These are phyloP conservation scores for Stegastes partitus DNA, from an alignment of 2,113 vertebrate species.

Conservation along the genomic window DNA sequence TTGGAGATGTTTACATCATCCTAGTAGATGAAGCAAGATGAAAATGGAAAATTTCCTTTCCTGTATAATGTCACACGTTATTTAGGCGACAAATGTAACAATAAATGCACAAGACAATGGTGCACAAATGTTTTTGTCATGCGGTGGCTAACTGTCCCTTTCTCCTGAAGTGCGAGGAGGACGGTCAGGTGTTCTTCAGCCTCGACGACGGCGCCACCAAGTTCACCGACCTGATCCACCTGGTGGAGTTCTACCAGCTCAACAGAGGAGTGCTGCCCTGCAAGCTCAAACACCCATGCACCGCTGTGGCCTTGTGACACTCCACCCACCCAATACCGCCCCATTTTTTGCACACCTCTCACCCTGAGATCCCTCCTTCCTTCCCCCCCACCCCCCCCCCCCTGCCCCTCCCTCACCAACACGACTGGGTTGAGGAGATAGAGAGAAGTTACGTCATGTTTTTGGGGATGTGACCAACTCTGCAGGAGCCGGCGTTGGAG, in stretches of 20 bases:
- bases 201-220: conserved; percentile 97
- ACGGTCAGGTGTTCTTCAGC: conserved; percentile 97
- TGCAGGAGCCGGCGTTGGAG: conserved; percentile 2
- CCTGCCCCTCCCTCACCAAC: conserved; percentile 28
- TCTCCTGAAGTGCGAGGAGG: conserved; percentile 91
- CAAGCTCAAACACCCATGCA: conserved; percentile 98
- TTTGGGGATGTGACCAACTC: conserved; percentile 33
- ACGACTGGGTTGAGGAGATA: conserved; percentile 44
- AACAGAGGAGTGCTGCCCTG: conserved; percentile 98
- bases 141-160: conserved; percentile 17
- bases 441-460: conserved; percentile 44
- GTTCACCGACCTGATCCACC: conserved; percentile 98
- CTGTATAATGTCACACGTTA: no score
- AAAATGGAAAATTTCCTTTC: no score
- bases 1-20: no score
- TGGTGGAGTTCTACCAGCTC: conserved; percentile 99
- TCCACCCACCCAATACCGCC: conserved; percentile 24
- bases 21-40: no score
- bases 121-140: not conserved
- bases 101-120: no score
- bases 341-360: conserved; percentile 70
- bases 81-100: no score
- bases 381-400: not conserved
- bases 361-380: conserved; percentile 37
- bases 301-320: conserved; percentile 97